Evolutionary conservation across 2,113 vertebrate genomes (phyloP).

Genomic region (Microcebus ravelobensis): DNA sequence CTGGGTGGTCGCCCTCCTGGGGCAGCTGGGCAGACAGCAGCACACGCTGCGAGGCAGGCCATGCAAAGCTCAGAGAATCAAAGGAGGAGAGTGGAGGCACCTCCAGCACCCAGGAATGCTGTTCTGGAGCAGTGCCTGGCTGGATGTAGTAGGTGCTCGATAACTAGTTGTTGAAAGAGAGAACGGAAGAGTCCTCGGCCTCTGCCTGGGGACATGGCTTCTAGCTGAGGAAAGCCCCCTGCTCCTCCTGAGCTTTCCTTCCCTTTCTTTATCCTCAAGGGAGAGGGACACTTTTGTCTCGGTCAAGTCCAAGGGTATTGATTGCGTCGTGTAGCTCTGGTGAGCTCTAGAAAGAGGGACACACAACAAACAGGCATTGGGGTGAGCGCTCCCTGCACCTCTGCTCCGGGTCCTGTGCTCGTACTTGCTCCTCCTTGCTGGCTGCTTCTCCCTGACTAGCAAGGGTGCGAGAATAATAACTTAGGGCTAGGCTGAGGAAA

Average conservation of each 20-base stretch:
- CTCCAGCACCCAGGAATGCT: accelerated
- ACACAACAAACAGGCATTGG: accelerated
- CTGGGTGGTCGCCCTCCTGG: neutral
- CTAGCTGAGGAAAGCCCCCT: neutral
- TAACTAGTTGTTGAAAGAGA: neutral
- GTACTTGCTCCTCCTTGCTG: neutral
- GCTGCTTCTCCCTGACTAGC: accelerated
- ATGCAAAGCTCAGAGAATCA: neutral
- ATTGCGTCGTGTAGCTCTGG: neutral
- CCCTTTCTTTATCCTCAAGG: neutral
- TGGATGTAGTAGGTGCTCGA: accelerated
- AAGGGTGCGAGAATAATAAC: neutral
- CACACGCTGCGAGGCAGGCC: accelerated
- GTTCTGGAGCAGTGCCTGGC: accelerated
- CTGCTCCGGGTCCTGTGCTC: neutral
- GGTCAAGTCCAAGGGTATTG: neutral
- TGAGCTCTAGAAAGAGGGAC: no score
- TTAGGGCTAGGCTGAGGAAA: neutral
- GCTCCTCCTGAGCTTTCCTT: neutral
- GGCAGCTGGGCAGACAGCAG: no score
- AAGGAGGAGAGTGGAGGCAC: accelerated
- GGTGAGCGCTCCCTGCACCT: accelerated
- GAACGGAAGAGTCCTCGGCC: neutral
- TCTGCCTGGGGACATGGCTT: neutral
- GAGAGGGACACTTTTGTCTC: neutral